Conservation (phyloP, 2,113 vertebrate species). For the Colius striatus region DNA sequence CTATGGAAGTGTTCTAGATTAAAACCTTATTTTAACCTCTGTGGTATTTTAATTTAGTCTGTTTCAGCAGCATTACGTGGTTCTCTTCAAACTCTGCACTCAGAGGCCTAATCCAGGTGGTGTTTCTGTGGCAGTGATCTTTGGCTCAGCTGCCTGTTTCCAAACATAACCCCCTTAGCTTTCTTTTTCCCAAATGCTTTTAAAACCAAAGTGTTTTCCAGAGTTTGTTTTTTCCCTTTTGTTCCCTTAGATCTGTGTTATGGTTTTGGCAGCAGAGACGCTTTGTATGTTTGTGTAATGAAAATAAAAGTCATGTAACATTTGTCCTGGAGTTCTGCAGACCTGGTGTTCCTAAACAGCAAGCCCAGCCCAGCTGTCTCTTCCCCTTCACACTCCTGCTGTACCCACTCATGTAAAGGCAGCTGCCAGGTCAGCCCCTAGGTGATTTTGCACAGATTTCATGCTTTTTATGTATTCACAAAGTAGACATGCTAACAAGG, state of each 20-base stretch:
- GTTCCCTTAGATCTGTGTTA: neutral
- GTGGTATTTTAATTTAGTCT: neutral
- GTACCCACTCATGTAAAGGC: neutral
- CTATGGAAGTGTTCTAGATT: neutral
- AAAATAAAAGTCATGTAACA: neutral
- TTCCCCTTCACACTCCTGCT: neutral
- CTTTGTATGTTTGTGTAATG: slow-evolving; percentile 4
- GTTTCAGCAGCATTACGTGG: neutral
- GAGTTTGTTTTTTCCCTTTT: neutral
- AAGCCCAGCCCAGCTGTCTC: neutral
- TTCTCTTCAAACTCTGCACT: neutral
- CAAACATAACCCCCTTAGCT: neutral
- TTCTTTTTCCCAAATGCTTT: neutral
- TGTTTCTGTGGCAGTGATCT: neutral
- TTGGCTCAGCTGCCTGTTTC: neutral
- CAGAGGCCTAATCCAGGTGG: neutral
- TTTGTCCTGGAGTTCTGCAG: neutral
- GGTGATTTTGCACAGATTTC: neutral
- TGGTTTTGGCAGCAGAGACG: neutral
- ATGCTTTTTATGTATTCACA: neutral
- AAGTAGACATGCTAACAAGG: neutral
- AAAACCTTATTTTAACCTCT: neutral
- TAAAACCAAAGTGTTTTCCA: neutral
- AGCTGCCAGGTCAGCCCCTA: neutral
- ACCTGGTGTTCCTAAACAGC: neutral